Evolutionary conservation across 2,797 vertebrate genomes (phyloP), one percentile per base, ranked within the genome.

Genomic region (Trachurus trachurus): DNA sequence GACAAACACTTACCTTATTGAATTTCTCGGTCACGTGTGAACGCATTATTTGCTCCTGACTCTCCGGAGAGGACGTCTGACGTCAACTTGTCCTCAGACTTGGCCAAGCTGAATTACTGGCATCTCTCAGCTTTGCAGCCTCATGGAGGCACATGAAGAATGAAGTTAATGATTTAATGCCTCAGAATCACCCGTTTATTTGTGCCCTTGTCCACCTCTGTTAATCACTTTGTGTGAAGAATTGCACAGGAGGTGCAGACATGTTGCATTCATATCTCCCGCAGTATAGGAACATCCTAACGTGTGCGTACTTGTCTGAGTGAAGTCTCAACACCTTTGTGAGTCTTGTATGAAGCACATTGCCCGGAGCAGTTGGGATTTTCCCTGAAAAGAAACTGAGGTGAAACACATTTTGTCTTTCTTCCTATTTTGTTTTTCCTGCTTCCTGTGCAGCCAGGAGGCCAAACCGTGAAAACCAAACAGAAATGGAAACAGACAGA

Each of bases 401-500:
- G 74, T 80, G 73, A 91, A 87, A 83, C 74, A 66, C 69, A 84
- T 87, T 84, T 82, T 31, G 60, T 78, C 59, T 75, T 68, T 84
- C 82, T 88, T 88, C 66, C 77, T 88, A 83, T 85, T 91, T 90
- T 64, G 70, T 83, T 84, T 85, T 81, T 67, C 63, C 40, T 70
- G 75, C 65, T 80, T 87, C 86, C 84, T 88, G 82, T 56, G 71
- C 34, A 84, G 84, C 85, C 83, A 82, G 74, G 71, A 87, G 76
- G 81, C 75, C 40, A 82, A 86, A 84, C 84, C 65, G 40, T 90
- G 87, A 90, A 93, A 92, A 80, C 78, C 80, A 82, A 93, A 88
- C 87, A 89, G 89, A 89, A 93, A 89, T 87, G 85, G 37, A 88
- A 89, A 88, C 73, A 75, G 80, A 82, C 81, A 72, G 76, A 92